Base-by-base conservation (phyloP, 2,113 vertebrate species). In the Thunnus maccoyii region DNA sequence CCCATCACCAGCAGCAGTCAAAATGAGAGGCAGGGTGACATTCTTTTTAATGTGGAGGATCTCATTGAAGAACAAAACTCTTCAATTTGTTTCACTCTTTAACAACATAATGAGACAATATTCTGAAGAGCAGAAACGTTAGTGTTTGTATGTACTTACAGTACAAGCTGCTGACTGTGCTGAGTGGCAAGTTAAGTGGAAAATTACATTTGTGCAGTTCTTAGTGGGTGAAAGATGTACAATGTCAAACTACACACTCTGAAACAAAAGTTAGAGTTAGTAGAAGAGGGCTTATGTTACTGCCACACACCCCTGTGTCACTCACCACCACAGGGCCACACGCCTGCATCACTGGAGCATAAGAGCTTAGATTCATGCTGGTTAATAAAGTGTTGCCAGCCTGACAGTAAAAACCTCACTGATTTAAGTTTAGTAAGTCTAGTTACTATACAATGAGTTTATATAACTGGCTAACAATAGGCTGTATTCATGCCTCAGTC, bases 301-400 rank as follows among this genome's bases (percentile, higher is more conserved):
- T 64, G 41, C 57, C 58, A 52, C 66, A 75, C 72, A 30, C 25
- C 3, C 20, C 9, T 16, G 16, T 57, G 62, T 66, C 52, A 64
- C n/a, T 47, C 70, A 41, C 27, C 65, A 76, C n/a, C 9, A 9
- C 36, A 41, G 36, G 36, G 7, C 36, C 36, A 41, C 36, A 54
- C 15, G 12, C 2, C 13, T 1, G 30, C 47, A 51, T 46, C 22
- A 48, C 6, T 32, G 20, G 18, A 32, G 36, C 16, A n/a, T 36
- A 16, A 56, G 44, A 30, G 30, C 27, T 52, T 41, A 50, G n/a
- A 48, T n/a, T 73, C 9, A 66, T 61, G 47, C 22, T 58, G 18
- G 44, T 47, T 75, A 32, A 56, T 41, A 62, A 30, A 48, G 13
- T 61, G 17, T 20, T 27, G 46, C 46, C 13, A 14, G 30, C 41